phyloP scores from a whole-genome alignment of 2,888 invertebrate species.

The Zygogramma bicolorata region DNA sequence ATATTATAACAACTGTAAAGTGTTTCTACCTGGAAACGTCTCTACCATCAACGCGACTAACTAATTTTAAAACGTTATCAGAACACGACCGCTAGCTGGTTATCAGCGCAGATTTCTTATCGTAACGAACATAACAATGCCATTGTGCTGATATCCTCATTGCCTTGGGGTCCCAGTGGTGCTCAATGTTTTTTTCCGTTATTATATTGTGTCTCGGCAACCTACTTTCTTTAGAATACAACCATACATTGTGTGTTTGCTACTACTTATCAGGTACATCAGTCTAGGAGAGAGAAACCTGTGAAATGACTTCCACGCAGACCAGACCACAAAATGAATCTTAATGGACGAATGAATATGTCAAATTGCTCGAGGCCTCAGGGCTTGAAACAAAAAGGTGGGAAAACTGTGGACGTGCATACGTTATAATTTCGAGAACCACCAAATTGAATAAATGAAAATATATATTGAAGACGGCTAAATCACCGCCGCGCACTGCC shows the following conservation, averaged over 20 bases:
- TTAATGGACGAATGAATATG: no score
- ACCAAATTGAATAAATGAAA: no score
- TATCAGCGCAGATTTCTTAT: conserved; percentile 46
- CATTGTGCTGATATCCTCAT: conserved; percentile 51
- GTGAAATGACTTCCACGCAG: no score
- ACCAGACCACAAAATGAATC: no score
- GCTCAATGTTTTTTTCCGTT: conserved; percentile 32
- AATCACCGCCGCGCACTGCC: no score
- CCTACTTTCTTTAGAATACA: neutral
- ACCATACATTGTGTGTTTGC: neutral
- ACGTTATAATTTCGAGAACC: no score
- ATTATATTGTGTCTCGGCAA: neutral
- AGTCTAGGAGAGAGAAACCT: no score
- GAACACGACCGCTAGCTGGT: conserved; percentile 38
- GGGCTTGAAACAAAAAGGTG: no score
- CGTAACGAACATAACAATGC: conserved; percentile 47
- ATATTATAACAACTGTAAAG: no score
- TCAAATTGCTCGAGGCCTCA: no score
- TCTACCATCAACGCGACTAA: conserved; percentile 5
- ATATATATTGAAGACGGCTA: no score
- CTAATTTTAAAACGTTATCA: conserved; percentile 33
- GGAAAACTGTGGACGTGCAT: no score
- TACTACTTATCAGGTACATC: neutral
- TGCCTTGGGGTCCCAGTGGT: conserved; percentile 47
- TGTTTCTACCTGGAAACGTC: neutral